Base-by-base conservation (phyloP, 1,140 invertebrate genomes). In the Zaprionus ghesquierei region DNA sequence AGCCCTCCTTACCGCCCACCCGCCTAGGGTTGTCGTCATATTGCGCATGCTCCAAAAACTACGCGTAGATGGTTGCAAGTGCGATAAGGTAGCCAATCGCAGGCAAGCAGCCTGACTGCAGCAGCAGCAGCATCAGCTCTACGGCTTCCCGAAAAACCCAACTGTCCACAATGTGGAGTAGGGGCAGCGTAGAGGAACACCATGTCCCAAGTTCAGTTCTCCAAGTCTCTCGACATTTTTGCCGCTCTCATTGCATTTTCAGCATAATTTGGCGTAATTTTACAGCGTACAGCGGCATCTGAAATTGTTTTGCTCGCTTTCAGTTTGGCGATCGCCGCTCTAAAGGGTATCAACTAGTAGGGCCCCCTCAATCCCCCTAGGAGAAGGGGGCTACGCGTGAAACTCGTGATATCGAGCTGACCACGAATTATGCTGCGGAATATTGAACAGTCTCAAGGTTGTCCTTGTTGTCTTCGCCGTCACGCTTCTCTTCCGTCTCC, bases 221-320 rank as follows among this genome's bases (percentile, higher is more conserved):
- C 13, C 31, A n/a, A 15, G 35, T n/a, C n/a, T 41, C 35, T 15
- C 5, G 35, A 70, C 82, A 86, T 86, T 79, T 81, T 87, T 87
- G 81, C 75, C 44, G 72, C 72, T 77, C 75, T 62, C 72, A 75
- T 79, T 70, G 78, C 79, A 87, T 87, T 86, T 73, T 79, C 82
- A 86, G 82, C 82, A 86, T 86, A 86, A 86, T 87, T 86, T 86
- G 82, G 80, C 74, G 82, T 86, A 86, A 86, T 86, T 86, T 86
- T 59, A 81, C 35, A 41, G 35, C 35, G 76, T 68, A 69, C 58
- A 35, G 50, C 64, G 51, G 64, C 64, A 65, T 58, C 62, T 41
- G 53, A 71, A 62, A 65, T 71, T 65, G 69, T 71, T 71, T 59
- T 35, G 9, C 29, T 33, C 22, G 35, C 10, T n/a, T 46, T 46